These are phyloP conservation scores for Myathropa florea DNA, from an alignment of 2,888 invertebrate species.

Conservation along the genomic window DNA sequence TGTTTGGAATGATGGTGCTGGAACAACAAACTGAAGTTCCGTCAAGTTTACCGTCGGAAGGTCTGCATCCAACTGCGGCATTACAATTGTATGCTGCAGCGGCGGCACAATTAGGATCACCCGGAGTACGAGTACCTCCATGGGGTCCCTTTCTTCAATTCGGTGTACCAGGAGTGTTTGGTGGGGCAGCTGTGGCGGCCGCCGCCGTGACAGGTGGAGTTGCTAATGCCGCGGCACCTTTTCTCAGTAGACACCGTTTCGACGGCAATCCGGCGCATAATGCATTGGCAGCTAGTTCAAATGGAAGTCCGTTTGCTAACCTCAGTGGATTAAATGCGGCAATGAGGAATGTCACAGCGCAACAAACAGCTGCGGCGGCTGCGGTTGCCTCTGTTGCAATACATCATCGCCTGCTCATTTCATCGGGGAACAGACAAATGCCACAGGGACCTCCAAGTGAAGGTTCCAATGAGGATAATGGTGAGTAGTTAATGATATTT, in stretches of 20 bases:
- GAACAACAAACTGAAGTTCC: slow-evolving; percentile 61
- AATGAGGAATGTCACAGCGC: slow-evolving; percentile 78
- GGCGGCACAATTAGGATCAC: slow-evolving; percentile 79
- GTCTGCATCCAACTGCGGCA: slow-evolving; percentile 79
- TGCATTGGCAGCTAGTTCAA: slow-evolving; percentile 78
- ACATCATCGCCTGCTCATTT: slow-evolving; percentile 78
- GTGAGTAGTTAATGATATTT: slow-evolving; percentile 21
- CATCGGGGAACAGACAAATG: slow-evolving; percentile 77
- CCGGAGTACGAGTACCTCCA: slow-evolving; percentile 78
- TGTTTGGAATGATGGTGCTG: slow-evolving; percentile 61
- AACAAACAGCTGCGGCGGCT: slow-evolving; percentile 78
- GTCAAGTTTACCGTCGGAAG: slow-evolving; percentile 77
- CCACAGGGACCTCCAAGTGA: slow-evolving; percentile 79
- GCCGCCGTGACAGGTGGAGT: slow-evolving; percentile 54
- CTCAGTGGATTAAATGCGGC: slow-evolving; percentile 79
- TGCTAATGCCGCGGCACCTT: slow-evolving; percentile 71
- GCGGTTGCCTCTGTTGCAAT: slow-evolving; percentile 79
- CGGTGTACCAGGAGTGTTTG: slow-evolving; percentile 78
- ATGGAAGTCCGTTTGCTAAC: slow-evolving; percentile 78
- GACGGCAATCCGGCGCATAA: slow-evolving; percentile 75
- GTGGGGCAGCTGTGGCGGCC: slow-evolving; percentile 74
- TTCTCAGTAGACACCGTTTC: slow-evolving; percentile 77
- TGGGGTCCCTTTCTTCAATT: slow-evolving; percentile 79
- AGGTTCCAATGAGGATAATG: slow-evolving; percentile 78
- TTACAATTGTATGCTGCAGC: slow-evolving; percentile 79